Percentiles rank a stretch among this genome's conserved stretches.
phyloP scores from a whole-genome alignment of 2,888 invertebrate genomes.

The Euphydryas editha region DNA sequence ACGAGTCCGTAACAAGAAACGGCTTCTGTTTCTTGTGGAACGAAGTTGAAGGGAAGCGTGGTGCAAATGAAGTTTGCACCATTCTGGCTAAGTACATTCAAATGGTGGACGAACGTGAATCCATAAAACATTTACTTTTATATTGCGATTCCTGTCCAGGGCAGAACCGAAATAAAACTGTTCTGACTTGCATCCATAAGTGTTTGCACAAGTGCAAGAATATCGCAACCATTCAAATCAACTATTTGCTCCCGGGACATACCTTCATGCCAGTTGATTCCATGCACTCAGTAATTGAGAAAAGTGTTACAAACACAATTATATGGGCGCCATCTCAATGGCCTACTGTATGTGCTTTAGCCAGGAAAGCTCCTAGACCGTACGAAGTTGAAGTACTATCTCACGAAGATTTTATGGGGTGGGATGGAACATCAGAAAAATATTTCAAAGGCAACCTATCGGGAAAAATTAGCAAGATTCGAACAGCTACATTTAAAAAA shows the following conservation, averaged over 20 bases:
- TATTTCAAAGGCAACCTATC: constrained; percentile 16
- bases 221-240: constrained; percentile 40
- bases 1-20: too few species aligned
- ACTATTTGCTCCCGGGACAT: constrained; percentile 46
- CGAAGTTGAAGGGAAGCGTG: too few species aligned
- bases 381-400: constrained; percentile 21
- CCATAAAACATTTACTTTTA: too few species aligned
- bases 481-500: constrained; percentile 29
- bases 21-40: too few species aligned
- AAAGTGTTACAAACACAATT: constrained; percentile 37
- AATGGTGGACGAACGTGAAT: too few species aligned
- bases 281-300: constrained; percentile 43
- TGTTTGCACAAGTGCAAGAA: too few species aligned
- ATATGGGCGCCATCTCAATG: constrained; percentile 44
- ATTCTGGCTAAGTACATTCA: too few species aligned
- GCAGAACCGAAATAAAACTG: too few species aligned
- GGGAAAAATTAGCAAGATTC: constrained; percentile 30
- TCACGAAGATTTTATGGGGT: constrained; percentile 30
- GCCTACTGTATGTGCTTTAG: constrained; percentile 32
- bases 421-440: constrained; percentile 17
- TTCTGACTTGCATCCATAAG: too few species aligned
- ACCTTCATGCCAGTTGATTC: constrained; percentile 45
- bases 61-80: too few species aligned
- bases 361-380: constrained; percentile 30
- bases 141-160: too few species aligned